Evolutionary conservation across 2,113 vertebrate species (phyloP).

Genomic region (Campylorhamphus procurvoides): DNA sequence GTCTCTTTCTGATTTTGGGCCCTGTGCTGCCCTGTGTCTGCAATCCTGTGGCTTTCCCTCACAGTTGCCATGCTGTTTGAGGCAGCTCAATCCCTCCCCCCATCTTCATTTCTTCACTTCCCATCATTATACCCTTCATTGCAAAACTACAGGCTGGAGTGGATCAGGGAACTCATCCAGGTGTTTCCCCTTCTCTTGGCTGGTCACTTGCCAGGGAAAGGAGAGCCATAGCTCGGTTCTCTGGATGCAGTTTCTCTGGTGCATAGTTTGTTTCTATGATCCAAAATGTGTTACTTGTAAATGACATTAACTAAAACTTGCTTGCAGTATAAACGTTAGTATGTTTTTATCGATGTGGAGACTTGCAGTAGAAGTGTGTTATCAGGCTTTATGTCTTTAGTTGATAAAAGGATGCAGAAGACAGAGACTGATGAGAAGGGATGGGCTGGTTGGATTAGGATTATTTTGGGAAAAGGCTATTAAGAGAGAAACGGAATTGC

Average conservation of each 20-base stretch:
- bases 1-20: not conserved
- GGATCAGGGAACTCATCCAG: not conserved
- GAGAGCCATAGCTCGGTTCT: not conserved
- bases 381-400: not conserved
- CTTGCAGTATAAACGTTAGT: not conserved
- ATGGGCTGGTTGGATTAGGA: not conserved
- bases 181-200: not conserved
- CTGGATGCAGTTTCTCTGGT: not conserved
- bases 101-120: not conserved
- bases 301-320: not conserved
- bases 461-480: slow-evolving; percentile 1
- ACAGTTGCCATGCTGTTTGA: fast-evolving
- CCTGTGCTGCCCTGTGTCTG: not conserved
- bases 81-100: not conserved
- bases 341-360: not conserved
- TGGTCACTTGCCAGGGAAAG: not conserved
- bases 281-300: not conserved
- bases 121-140: fast-evolving
- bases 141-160: not conserved
- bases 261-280: not conserved
- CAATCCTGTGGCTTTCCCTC: not conserved
- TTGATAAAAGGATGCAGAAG: not conserved
- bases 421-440: not conserved
- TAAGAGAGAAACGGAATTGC: not conserved
- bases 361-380: not conserved